Base-by-base conservation (phyloP, 1,140 invertebrate genomes). In the Drosophila navojoa region DNA sequence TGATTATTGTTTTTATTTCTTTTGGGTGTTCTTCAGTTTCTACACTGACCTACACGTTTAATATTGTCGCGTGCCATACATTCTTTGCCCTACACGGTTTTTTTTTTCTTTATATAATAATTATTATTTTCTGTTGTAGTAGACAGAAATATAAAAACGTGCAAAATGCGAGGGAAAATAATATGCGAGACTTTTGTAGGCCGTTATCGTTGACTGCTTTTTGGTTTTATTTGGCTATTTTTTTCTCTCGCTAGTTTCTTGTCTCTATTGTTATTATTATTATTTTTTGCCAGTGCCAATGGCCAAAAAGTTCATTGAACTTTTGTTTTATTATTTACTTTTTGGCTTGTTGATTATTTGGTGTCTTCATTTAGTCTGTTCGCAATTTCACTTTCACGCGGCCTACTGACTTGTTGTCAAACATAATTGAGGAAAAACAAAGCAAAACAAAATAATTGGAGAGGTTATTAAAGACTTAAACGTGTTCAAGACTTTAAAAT, bases 231-330 rank as follows among this genome's bases (percentile, higher is more conserved):
- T 62, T 62, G 79, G 67, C 32, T 29, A 72, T 62, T 61, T 79
- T 80, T 77, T 68, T 73, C 67, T 78, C 75, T 70, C 67, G 58
- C 50, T 79, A 71, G 73, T 82, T 82, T 74, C 47, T 78, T 78
- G 69, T 76, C 58, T 77, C 53, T 72, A 22, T 32, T 45, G 42
- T 58, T 58, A 22, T 58, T 58, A 22, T 58, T 58, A 32, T 27
- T 57, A 29, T 47, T 60, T 72, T 81, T 75, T 58, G 57, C 61
- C 53, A 62, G 66, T 71, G 71, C 85, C 72, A 89, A 87, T 82
- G 77, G 79, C 68, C 44, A 85, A 85, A 79, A 89, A 84, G 82
- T 89, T 87, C 84, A 61, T 84, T 84, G 77, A 87, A 84, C 82
- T 77, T 61, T 68, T 73, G 58, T 73, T 68, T 40, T 64, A 67